Percentiles rank a stretch among this genome's conserved stretches.
Conservation (phyloP, 2,113 vertebrate species). For the Natator depressus region DNA sequence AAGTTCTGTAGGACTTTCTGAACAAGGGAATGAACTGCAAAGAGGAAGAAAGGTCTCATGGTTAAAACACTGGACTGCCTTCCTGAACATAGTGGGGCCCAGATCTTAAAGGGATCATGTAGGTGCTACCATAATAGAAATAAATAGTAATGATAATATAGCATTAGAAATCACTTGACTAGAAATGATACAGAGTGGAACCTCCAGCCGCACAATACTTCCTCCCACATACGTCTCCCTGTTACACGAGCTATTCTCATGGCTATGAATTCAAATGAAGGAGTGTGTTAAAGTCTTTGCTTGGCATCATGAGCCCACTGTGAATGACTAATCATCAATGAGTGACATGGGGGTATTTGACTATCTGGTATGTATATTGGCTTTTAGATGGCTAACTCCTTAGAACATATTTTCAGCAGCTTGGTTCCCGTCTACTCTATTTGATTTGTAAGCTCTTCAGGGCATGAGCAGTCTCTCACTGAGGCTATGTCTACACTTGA, state of each 20-base stretch:
- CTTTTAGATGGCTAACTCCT: slow-evolving; percentile 13
- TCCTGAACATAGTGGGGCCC: neutral
- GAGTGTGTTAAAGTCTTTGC: neutral
- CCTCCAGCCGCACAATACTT: accelerated
- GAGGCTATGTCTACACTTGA: neutral
- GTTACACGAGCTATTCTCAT: neutral
- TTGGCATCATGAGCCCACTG: slow-evolving; percentile 13
- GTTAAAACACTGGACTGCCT: neutral
- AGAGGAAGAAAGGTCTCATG: neutral
- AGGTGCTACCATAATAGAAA: neutral
- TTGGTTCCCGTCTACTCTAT: neutral
- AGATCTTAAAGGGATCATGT: neutral
- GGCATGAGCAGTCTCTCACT: neutral
- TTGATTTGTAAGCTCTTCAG: slow-evolving; percentile 26
- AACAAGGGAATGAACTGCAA: neutral
- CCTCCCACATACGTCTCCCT: neutral
- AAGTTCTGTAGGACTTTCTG: neutral
- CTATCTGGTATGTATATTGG: neutral
- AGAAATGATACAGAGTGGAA: neutral
- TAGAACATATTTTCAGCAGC: neutral
- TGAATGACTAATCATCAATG: slow-evolving; percentile 27
- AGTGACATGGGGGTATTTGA: slow-evolving; percentile 43
- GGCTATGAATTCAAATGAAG: neutral
- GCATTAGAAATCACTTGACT: neutral
- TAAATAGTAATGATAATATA: neutral